These are phyloP conservation scores for Conus ventricosus DNA, from an alignment of 1,140 invertebrate genomes.

Conservation along the genomic window DNA sequence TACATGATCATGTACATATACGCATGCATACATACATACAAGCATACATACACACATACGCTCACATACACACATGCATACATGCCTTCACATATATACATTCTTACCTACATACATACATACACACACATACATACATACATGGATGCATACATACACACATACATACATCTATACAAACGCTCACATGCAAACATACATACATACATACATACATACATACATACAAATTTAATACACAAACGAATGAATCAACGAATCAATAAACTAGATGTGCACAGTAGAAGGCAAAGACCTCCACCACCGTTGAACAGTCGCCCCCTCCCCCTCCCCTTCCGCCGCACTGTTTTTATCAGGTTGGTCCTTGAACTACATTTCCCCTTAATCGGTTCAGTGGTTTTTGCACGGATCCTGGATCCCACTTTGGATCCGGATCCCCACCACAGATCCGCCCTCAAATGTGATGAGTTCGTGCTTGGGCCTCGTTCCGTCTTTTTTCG, in stretches of 20 bases:
- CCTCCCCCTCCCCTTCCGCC: no score
- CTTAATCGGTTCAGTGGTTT: no score
- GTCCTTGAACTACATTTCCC: no score
- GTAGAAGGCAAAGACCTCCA: no score
- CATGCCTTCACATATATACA: neutral
- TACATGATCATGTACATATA: neutral
- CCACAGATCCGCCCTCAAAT: no score
- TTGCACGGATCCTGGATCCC: no score
- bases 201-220: neutral
- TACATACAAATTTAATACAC: neutral
- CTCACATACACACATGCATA: neutral
- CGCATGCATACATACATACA: neutral
- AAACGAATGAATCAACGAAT: neutral
- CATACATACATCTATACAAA: neutral
- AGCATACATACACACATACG: neutral
- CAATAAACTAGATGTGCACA: no score
- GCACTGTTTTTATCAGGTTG: no score
- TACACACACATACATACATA: neutral
- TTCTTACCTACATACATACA: neutral
- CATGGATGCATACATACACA: neutral
- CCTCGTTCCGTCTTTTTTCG: no score
- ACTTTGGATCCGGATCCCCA: no score
- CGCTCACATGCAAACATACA: neutral
- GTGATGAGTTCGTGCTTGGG: no score
- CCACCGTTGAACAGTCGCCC: no score